phyloP scores from a whole-genome alignment of 2,888 invertebrate species.

The Lithophane leautieri region DNA sequence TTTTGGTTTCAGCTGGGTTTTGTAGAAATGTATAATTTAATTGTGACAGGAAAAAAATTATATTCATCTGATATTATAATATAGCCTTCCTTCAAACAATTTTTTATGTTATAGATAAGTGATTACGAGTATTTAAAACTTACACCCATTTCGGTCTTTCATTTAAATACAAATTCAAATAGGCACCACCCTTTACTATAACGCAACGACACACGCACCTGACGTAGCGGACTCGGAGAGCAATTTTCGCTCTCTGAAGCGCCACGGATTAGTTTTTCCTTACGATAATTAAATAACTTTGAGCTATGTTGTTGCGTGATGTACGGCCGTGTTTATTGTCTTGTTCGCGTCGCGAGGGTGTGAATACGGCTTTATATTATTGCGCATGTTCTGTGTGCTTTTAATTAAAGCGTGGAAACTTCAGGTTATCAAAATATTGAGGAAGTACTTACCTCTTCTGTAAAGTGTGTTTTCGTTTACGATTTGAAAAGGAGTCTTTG shows the following conservation, averaged over 20 bases:
- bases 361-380: conserved; percentile 76
- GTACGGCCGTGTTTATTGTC: conserved; percentile 88
- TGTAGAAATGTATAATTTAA: background rate
- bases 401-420: conserved; percentile 67
- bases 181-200: conserved; percentile 75
- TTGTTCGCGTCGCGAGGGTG: conserved; percentile 71
- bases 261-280: conserved; percentile 89
- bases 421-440: conserved; percentile 63
- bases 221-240: conserved; percentile 78
- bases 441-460: conserved; percentile 30
- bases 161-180: background rate
- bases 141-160: background rate
- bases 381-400: conserved; percentile 68
- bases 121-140: background rate
- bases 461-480: conserved; percentile 37
- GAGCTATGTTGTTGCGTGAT: conserved; percentile 88
- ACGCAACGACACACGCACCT: conserved; percentile 83
- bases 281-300: conserved; percentile 90
- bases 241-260: conserved; percentile 85
- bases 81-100: background rate
- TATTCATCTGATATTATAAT: background rate
- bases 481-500: conserved; percentile 6
- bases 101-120: background rate
- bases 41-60: background rate
- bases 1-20: background rate